phyloP scores from a whole-genome alignment of 2,888 invertebrate genomes.

The Himalopsyche anomala region DNA sequence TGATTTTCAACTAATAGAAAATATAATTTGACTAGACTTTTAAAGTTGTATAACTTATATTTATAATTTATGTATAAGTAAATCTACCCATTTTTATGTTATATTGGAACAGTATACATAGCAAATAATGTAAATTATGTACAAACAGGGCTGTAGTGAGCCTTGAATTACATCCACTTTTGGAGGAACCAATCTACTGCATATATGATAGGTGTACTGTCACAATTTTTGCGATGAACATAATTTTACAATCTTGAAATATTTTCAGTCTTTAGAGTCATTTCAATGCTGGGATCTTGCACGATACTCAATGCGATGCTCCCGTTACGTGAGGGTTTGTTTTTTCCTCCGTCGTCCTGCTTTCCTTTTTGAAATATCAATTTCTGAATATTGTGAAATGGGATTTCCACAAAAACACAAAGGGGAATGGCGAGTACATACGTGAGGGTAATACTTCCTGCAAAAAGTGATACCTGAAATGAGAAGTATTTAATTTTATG shows the following conservation, averaged over 20 bases:
- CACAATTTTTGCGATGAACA: too few relatives aligned
- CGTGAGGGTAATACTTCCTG: constrained; percentile 57
- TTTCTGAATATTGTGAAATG: constrained; percentile 68
- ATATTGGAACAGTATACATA: too few relatives aligned
- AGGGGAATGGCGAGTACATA: constrained; percentile 67
- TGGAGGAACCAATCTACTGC: too few relatives aligned
- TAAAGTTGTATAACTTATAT: too few relatives aligned
- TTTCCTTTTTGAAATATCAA: not conserved
- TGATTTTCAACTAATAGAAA: too few relatives aligned
- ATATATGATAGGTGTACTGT: too few relatives aligned
- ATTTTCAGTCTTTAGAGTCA: not conserved
- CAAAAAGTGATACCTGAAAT: constrained; percentile 66
- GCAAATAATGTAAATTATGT: too few relatives aligned
- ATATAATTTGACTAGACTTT: too few relatives aligned
- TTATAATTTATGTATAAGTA: too few relatives aligned
- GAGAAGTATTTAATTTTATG: not conserved
- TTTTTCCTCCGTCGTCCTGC: not conserved
- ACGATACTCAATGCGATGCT: not conserved
- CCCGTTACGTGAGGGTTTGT: not conserved
- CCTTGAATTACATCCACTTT: too few relatives aligned
- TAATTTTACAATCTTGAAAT: not conserved
- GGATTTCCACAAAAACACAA: constrained; percentile 68
- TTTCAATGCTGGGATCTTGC: not conserved
- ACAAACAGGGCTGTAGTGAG: too few relatives aligned
- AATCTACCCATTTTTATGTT: too few relatives aligned